phyloP scores from a whole-genome alignment of 30 jellyfish, hydroid and myxozoan genomes.

The Chironex yamaguchii region DNA sequence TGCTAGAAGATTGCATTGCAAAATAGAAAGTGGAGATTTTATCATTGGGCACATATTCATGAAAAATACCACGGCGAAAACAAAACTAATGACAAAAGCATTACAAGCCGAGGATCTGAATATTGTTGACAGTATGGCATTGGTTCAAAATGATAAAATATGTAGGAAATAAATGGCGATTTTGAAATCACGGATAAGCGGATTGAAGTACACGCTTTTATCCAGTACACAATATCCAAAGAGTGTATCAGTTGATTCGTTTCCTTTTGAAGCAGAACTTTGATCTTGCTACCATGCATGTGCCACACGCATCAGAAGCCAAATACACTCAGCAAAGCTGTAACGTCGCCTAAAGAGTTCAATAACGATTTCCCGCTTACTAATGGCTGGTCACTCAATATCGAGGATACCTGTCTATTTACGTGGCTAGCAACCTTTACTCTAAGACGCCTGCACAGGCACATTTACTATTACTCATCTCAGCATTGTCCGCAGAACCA shows the following conservation, averaged over 20 bases:
- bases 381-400: too few species aligned
- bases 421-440: too few species aligned
- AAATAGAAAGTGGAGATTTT: constrained; percentile 35
- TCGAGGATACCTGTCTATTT: too few species aligned
- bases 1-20: constrained; percentile 8
- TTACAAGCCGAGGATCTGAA: constrained; percentile 20
- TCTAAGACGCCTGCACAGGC: too few species aligned
- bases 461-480: too few species aligned
- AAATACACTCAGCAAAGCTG: neutral
- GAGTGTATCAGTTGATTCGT: too few species aligned
- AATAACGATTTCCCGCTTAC: neutral
- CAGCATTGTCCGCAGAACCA: too few species aligned
- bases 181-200: neutral
- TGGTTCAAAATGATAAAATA: neutral
- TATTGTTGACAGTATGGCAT: neutral
- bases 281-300: too few species aligned
- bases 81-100: constrained; percentile 54
- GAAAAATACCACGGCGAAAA: constrained; percentile 47
- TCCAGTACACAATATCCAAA: neutral
- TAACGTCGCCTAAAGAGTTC: neutral
- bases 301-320: neutral
- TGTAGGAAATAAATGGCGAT: too few species aligned
- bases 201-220: constrained; percentile 1
- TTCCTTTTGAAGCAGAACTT: too few species aligned
- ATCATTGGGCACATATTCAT: constrained; percentile 23